Percentiles rank a stretch among this genome's conserved stretches.
Evolutionary conservation across 2,888 invertebrate genomes (phyloP).

Genomic region (Sesia bembeciformis): DNA sequence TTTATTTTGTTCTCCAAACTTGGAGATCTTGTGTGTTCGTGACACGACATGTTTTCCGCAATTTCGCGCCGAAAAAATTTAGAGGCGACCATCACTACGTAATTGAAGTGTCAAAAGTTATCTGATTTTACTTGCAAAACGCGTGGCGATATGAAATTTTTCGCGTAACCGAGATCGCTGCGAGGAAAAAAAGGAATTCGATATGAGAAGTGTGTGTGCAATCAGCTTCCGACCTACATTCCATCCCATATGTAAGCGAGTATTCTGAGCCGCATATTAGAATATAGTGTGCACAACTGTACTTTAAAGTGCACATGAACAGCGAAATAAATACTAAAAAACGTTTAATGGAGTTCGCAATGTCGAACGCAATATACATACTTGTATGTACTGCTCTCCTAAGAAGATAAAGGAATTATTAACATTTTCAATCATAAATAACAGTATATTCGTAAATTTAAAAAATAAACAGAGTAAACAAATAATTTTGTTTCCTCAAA

Average conservation of each 20-base stretch:
- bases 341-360: too few species aligned
- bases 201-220: slow-evolving; percentile 64
- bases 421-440: too few species aligned
- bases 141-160: slow-evolving; percentile 69
- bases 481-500: too few species aligned
- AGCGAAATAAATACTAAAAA: too few species aligned
- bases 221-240: slow-evolving; percentile 69
- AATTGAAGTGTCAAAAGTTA: slow-evolving; percentile 75
- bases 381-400: too few species aligned
- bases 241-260: slow-evolving; percentile 16
- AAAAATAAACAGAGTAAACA: too few species aligned
- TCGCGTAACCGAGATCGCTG: slow-evolving; percentile 58
- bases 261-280: not conserved
- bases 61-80: slow-evolving; percentile 49
- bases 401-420: too few species aligned
- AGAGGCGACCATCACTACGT: slow-evolving; percentile 60
- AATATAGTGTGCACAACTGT: not conserved
- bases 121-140: slow-evolving; percentile 74
- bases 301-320: not conserved
- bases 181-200: slow-evolving; percentile 67
- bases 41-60: slow-evolving; percentile 54
- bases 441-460: too few species aligned
- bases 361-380: too few species aligned
- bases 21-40: slow-evolving; percentile 47
- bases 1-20: slow-evolving; percentile 59